Evolutionary conservation across 2,888 invertebrate species (phyloP).

Genomic region (Odontomyia ornata): DNA sequence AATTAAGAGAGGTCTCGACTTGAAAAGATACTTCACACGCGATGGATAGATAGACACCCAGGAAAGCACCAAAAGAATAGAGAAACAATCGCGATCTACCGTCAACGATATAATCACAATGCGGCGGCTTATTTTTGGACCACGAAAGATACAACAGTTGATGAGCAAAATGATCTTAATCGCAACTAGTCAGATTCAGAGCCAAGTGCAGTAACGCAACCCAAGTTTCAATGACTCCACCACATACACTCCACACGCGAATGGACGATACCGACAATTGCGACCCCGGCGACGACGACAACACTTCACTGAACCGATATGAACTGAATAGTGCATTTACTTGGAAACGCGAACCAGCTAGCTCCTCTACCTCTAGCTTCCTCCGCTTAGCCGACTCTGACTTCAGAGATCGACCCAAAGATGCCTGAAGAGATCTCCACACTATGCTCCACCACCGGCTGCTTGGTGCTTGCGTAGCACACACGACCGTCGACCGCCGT

Average conservation of each 20-base stretch:
- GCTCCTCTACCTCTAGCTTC: constrained; percentile 5
- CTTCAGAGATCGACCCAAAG: constrained; percentile 5
- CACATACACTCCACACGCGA: no score
- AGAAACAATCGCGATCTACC: not conserved
- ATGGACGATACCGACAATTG: constrained; percentile 9
- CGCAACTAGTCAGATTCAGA: not conserved
- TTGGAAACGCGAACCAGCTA: not conserved
- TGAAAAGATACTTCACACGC: no score
- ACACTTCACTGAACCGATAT: not conserved
- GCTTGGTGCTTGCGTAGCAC: not conserved
- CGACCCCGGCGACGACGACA: constrained; percentile 28
- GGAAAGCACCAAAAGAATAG: not conserved
- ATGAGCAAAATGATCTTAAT: not conserved
- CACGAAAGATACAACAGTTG: not conserved
- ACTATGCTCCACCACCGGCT: not conserved
- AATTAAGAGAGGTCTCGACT: no score
- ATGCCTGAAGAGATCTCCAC: constrained; percentile 24
- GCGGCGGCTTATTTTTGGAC: not conserved
- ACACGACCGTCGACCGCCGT: not conserved
- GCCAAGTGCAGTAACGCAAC: not conserved
- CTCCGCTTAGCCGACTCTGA: not conserved
- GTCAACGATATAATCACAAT: not conserved
- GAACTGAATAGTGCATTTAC: constrained; percentile 25
- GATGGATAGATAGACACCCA: no score
- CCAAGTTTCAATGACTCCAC: constrained; percentile 9